Conservation (phyloP, 2,113 vertebrate genomes). For the Grantiella picta region DNA sequence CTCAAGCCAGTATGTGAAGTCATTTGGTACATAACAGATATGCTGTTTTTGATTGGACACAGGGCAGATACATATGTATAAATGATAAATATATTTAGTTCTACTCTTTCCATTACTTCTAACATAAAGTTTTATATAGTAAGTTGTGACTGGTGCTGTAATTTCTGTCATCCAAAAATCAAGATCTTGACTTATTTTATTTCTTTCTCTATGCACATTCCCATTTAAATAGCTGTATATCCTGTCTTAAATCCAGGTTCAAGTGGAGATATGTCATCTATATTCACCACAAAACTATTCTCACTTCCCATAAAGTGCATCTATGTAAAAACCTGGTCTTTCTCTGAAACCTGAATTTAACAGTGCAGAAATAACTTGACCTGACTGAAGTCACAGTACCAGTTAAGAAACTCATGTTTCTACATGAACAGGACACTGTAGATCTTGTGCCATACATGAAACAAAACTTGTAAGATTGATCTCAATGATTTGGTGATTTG, state of each 20-base stretch:
- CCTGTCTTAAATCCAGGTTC: not conserved
- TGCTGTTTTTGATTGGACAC: not conserved
- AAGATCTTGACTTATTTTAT: not conserved
- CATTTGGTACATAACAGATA: not conserved
- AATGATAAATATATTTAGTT: not conserved
- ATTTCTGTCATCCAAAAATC: not conserved
- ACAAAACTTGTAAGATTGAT: not conserved
- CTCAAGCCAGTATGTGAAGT: not conserved
- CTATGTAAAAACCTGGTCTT: not conserved
- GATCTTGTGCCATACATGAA: not conserved
- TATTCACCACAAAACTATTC: not conserved
- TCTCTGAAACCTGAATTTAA: not conserved
- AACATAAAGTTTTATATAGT: not conserved
- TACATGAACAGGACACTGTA: not conserved
- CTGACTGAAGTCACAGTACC: not conserved
- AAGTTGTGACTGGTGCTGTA: not conserved
- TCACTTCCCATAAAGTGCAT: not conserved
- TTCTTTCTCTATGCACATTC: not conserved
- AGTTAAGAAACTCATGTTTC: not conserved
- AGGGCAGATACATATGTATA: not conserved
- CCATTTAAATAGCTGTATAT: not conserved
- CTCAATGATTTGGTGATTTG: not conserved
- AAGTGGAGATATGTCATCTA: not conserved
- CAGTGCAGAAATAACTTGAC: not conserved
- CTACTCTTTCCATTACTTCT: not conserved